A percentile compares a stretch with the other conserved stretches of the same genome.
Conservation (phyloP, 2,888 invertebrate species). For the Tiliacea aurago region DNA sequence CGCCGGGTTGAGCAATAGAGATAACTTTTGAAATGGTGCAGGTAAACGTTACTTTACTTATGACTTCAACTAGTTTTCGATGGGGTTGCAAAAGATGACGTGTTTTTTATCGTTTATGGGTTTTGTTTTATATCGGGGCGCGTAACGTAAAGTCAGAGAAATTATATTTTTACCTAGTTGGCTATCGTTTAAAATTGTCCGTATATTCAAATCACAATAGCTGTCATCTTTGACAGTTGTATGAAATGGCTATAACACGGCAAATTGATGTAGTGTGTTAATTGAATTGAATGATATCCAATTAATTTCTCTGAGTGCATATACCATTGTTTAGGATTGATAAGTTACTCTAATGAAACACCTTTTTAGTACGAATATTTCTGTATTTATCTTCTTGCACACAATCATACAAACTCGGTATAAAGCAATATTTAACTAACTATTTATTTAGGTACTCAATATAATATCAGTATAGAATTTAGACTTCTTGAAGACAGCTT, state of each 20-base stretch:
- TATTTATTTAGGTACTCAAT: too few relatives aligned
- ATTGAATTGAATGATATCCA: neutral
- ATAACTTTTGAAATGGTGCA: slow-evolving; percentile 56
- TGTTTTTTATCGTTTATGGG: neutral
- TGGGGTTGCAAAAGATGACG: neutral
- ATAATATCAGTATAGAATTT: too few relatives aligned
- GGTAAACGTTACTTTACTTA: slow-evolving; percentile 33
- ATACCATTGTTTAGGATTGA: neutral
- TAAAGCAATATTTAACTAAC: too few relatives aligned
- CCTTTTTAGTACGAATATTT: too few relatives aligned
- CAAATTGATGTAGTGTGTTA: too few relatives aligned
- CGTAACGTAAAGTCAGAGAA: neutral
- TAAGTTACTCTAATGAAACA: too few relatives aligned
- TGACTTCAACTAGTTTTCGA: slow-evolving; percentile 26
- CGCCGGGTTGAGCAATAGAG: slow-evolving; percentile 18
- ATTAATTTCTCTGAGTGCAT: neutral
- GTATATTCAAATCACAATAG: neutral
- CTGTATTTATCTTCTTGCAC: too few relatives aligned
- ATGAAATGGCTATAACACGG: neutral
- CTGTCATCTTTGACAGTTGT: neutral
- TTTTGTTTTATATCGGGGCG: neutral
- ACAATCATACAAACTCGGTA: too few relatives aligned
- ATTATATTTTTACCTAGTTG: neutral
- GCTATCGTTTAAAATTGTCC: neutral
- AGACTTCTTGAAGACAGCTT: too few relatives aligned